Evolutionary conservation across 1,140 invertebrate genomes (phyloP), one percentile per base, ranked within the genome.

Genomic region (Oryctes rhinoceros): DNA sequence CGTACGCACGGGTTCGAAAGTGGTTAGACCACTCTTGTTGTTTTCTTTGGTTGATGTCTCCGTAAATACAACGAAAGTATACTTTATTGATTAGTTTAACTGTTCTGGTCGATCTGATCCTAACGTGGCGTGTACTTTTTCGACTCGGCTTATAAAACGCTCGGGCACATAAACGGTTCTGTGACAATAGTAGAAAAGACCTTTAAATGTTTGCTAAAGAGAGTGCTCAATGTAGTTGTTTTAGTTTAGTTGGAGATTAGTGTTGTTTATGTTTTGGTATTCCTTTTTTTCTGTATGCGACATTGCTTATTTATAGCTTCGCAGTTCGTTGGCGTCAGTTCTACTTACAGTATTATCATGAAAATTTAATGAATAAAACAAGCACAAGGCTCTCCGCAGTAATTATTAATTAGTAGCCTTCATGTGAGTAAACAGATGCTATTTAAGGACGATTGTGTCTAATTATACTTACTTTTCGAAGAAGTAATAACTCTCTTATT

Each of bases 11-110:
- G 65, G 20, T 71, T 71, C 20, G 65, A 71, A 71, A 71, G 65
- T 71, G 65, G 65, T 71, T 71, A 71, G 65, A 71, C 65, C 65
- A 71, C 65, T 71, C 24, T 71, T 71, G 65, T 71, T 71, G 65
- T 71, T 24, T 71, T 71, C 65, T 71, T 71, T 71, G 15, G 10
- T 9, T 24, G 20, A 71, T 71, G 24, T 71, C 65, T 15, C 65
- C 65, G 65, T 71, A 71, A 71, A 71, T 71, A 71, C 65, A 71
- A 71, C 65, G 65, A 71, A 71, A 71, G 30, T 71, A 71, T 71
- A 71, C 65, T 30, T 35, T 71, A 71, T 71, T 71, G 65, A 71
- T 71, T 71, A 71, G 65, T 71, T 71, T 71, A 71, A 71, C 65
- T 71, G 65, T 35, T 71, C 24, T 35, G 65, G 20, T 35, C 65